Base-by-base conservation (phyloP, 2,797 vertebrate genomes). In the Enteromius viviparus region DNA sequence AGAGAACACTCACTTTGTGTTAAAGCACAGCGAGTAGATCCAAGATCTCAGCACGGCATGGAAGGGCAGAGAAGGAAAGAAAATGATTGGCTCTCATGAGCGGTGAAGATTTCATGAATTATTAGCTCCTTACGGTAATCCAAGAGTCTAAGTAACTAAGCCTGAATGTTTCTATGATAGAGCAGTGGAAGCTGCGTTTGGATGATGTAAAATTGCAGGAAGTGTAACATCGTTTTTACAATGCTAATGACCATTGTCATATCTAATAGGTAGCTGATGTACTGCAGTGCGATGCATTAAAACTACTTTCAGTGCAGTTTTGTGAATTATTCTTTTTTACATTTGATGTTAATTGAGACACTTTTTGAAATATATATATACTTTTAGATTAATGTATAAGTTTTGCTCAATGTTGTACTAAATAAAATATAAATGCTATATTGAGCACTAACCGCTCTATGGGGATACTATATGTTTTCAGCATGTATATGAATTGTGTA, bases 91-190 rank as follows among this genome's bases (percentile, higher is more conserved):
- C 76, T 78, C 40, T 79, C 55, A 65, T 40, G 42, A 76, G 76
- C 47, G 12, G 75, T 8, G 26, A 60, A 75, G 76, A 81, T 66
- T 78, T 65, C 66, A 65, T 85, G 29, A 86, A 87, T 80, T 86
- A 85, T 87, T 87, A 83, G 79, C 68, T 32, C 9, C 26, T 65
- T 72, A 77, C 47, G 21, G 66, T 75, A 74, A 68, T 80, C 40
- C 19, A 76, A 47, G 47, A 32, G 51, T 75, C 76, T 45, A 53
- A 26, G 65, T 75, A 66, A 17, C 9, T 71, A 47, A 34, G 11
- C 29, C 14, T 58, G 76, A 80, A 68, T 74, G 14, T 34, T 23
- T 49, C 3, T 47, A 62, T 60, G 72, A 19, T 10, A 72, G 55
- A 47, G 47, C 45, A 64, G 47, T 34, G 68, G 64, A 14, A 64